Base-by-base conservation (phyloP, 1,140 invertebrate species). In the Drosophila neocordata region DNA sequence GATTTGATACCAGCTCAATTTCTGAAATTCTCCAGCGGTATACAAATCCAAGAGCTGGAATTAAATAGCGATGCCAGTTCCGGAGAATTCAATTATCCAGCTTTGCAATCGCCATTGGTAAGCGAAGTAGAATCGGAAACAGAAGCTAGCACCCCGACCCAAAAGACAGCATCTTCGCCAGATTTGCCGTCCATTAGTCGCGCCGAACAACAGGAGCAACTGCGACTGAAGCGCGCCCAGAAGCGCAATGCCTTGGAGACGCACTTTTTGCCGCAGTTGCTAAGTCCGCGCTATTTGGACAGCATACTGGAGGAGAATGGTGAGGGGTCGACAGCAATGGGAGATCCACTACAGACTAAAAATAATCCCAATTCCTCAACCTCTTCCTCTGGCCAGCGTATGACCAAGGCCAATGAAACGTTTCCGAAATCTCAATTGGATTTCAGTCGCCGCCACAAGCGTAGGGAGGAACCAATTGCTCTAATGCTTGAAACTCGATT, bases 291-390 rank as follows among this genome's bases (percentile, higher is more conserved):
- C 71, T 94, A 92, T 67, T 84, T 95, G 69, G 94, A 94, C 69
- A 94, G 94, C 35, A 95, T 95, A 67, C 92, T 93, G 60, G 94
- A 95, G 75, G 94, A 95, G 89, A 92, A 92, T 8, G 94, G 92
- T 92, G 79, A 94, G 92, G 51, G 75, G 84, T 88, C 89, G 69
- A 91, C 80, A 76, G 65, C 22, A 56, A 56, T 15, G n/a, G 15
- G 15, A 1, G 41, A 31, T 51, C 13, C 18, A 35, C 27, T 62
- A 41, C 41, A 35, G 62, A 0, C 66, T 1, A 56, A 56, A 11
- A 15, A 13, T 27, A 34, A 56, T 53, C 65, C 52, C 38, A 73
- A 51, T 34, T 69, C 56, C n/a, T 52, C 59, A 35, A 70, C 65
- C 12, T 61, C 63, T 20, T 38, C 68, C 11, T 38, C 51, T 44